Evolutionary conservation across 2,888 invertebrate genomes (phyloP), one percentile per base, ranked within the genome.

Genomic region (Eristalis arbustorum): DNA sequence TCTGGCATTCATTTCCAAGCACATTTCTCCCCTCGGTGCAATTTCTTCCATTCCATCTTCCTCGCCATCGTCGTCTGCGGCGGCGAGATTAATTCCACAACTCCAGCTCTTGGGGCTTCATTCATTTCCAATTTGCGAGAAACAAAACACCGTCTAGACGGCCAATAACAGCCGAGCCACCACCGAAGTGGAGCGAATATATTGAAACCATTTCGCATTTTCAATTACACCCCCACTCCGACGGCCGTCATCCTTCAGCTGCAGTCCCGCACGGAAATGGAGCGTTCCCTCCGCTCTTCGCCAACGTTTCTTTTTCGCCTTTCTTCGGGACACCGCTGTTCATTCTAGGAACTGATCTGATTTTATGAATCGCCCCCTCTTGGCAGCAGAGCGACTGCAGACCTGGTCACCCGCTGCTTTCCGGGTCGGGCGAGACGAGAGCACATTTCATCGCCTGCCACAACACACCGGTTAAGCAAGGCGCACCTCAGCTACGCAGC

Each of bases 291-390:
- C 23, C 64, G 4, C 25, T 56, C 63, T 18, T 37, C 5, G 13
- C 42, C 49, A 49, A 57, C 28, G 34, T 57, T 69, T 34, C 57
- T 37, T 69, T n/a, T n/a, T 49, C 69, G 31, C 18, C 25, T 57
- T 71, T 28, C 63, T 57, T 40, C 49, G 6, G 1, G 2, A n/a
- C n/a, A 2, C 28, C n/a, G 5, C 22, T 59, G 31, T 42, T 37
- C 42, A 61, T 49, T 72, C 64, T 37, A 2, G 59, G 25, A 61
- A 49, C 64, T 81, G 75, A 81, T 81, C 57, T 61, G 81, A 69
- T 81, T 84, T 81, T 81, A 81, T 84, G 72, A 67, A 72, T 76
- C 75, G 67, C 75, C 74, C 61, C 75, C 74, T 61, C 49, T 11
- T 37, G 57, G 49, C 34, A 57, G 62, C 37, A 49, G n/a, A 25